A percentile compares a stretch with the other conserved stretches of the same genome.
Evolutionary conservation across 53 echinoderm and acorn worm genomes (phyloP).

Genomic region (Arbacia lixula): DNA sequence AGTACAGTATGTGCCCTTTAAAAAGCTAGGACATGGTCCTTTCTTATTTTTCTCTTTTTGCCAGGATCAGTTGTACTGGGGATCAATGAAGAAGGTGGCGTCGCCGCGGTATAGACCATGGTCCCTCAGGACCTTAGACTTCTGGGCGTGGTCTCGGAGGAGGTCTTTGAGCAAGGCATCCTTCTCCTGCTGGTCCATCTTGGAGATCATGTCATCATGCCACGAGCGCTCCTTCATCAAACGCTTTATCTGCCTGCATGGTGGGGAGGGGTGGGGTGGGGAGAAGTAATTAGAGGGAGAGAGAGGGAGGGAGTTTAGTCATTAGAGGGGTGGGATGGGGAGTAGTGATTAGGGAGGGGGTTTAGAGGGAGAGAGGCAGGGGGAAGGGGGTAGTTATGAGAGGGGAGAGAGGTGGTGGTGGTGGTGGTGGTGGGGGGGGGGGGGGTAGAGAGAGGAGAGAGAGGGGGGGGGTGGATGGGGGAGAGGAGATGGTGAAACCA

Average conservation of each 20-base stretch:
- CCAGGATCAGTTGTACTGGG: conserved; percentile 74
- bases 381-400: background rate
- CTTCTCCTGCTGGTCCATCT: conserved; percentile 72
- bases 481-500: no score
- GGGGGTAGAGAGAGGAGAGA: no score
- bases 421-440: no score
- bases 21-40: no score
- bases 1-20: no score
- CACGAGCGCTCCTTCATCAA: conserved; percentile 75
- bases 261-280: conserved; percentile 4
- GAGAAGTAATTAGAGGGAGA: background rate
- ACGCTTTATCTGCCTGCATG: conserved; percentile 72
- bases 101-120: conserved; percentile 90
- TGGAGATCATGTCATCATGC: conserved; percentile 80
- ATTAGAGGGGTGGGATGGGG: background rate
- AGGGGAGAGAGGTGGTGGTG: no score
- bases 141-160: conserved; percentile 79
- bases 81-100: conserved; percentile 74
- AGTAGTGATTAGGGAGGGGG: no score
- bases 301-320: background rate
- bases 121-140: conserved; percentile 80
- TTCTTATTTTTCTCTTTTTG: no score
- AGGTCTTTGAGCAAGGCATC: conserved; percentile 59
- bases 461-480: no score
- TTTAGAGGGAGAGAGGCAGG: background rate